phyloP scores from a whole-genome alignment of 2,113 vertebrate species.

The Ariopsis seemanni region DNA sequence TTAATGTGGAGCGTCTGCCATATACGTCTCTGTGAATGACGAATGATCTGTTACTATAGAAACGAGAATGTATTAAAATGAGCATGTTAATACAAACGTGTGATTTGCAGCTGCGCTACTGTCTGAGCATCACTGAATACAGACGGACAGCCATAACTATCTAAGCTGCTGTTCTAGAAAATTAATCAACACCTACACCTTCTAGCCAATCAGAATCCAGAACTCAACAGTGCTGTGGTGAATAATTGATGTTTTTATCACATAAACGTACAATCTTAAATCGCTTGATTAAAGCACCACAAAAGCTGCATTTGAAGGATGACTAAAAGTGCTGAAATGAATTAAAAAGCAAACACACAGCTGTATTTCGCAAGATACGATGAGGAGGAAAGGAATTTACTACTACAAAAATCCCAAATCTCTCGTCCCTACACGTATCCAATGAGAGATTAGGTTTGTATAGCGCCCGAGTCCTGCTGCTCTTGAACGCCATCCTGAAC shows the following conservation, averaged over 20 bases:
- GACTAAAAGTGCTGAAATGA: conserved; percentile 1
- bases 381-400: conserved; percentile 18
- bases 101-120: too few species aligned
- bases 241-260: neutral
- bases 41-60: neutral
- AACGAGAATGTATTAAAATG: neutral
- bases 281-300: neutral
- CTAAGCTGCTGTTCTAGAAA: neutral
- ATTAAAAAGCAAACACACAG: conserved; percentile 5
- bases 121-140: too few species aligned
- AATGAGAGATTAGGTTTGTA: neutral
- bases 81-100: too few species aligned
- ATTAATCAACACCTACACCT: neutral
- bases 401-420: conserved; percentile 19
- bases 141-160: too few species aligned
- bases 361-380: neutral
- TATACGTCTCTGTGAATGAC: neutral
- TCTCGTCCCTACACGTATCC: neutral
- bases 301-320: neutral
- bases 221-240: too few species aligned
- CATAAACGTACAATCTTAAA: neutral
- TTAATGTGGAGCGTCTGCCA: neutral
- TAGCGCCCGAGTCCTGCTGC: neutral
- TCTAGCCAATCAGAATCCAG: neutral
- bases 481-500: conserved; percentile 28